phyloP scores from a whole-genome alignment of 2,797 vertebrate genomes.

The Crocidura indochinensis region DNA sequence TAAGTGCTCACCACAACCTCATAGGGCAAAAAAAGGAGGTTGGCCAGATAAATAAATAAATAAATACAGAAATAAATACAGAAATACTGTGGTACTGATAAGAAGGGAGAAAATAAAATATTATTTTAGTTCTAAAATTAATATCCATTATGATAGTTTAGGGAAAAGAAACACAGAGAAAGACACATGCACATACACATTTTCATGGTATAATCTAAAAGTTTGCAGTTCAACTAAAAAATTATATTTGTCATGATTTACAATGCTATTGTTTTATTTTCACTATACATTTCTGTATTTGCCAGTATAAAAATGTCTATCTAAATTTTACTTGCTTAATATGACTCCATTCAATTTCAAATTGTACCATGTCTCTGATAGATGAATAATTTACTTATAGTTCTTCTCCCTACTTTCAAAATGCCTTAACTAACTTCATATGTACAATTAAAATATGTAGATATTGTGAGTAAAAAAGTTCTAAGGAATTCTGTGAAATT shows the following conservation, averaged over 20 bases:
- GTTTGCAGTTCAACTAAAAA: slow-evolving; percentile 16
- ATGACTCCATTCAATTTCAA: slow-evolving; percentile 11
- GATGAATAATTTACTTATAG: slow-evolving; percentile 7
- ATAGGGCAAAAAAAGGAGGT: too few relatives aligned
- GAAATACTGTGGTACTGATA: too few relatives aligned
- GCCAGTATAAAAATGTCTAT: not conserved
- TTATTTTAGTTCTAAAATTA: not conserved
- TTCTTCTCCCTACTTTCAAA: slow-evolving; percentile 22
- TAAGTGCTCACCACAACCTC: too few relatives aligned
- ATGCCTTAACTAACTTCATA: not conserved
- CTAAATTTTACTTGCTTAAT: not conserved
- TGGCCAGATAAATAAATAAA: too few relatives aligned
- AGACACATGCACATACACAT: not conserved
- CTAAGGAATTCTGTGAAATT: not conserved
- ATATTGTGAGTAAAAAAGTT: not conserved
- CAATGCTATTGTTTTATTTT: not conserved
- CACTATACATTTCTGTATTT: too few relatives aligned
- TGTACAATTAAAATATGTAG: not conserved
- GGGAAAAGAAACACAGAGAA: not conserved
- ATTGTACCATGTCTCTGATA: not conserved
- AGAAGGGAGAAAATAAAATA: too few relatives aligned
- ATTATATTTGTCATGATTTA: slow-evolving; percentile 27
- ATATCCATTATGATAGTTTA: not conserved
- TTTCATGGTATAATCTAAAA: not conserved
- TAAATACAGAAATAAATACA: too few relatives aligned